Conservation (phyloP, 2,113 vertebrate genomes). For the Proterorhinus semilunaris region DNA sequence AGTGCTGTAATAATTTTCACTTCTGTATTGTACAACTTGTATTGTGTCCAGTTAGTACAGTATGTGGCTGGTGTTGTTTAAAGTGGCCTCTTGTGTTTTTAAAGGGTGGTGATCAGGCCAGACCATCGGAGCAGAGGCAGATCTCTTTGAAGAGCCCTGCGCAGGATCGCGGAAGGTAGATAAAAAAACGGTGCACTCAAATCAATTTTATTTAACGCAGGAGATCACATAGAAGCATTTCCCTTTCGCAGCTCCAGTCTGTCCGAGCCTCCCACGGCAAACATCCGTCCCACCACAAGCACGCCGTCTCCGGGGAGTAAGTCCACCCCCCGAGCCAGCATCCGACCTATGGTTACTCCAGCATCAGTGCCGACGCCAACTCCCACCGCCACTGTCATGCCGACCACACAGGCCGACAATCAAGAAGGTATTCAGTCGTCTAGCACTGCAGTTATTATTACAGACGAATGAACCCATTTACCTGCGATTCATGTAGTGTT, state of each 20-base stretch:
- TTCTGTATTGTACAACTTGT: too few relatives aligned
- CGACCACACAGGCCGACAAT: slow-evolving; percentile 93
- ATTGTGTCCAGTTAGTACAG: too few relatives aligned
- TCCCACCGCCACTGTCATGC: slow-evolving; percentile 97
- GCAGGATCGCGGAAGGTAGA: slow-evolving; percentile 93
- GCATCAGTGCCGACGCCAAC: slow-evolving; percentile 88
- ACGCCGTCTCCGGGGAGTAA: slow-evolving; percentile 91
- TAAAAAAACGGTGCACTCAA: slow-evolving; percentile 3
- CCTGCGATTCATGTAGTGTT: too few relatives aligned
- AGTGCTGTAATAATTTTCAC: background rate
- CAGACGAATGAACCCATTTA: background rate
- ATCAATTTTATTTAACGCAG: background rate
- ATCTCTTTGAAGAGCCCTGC: slow-evolving; percentile 88
- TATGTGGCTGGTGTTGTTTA: background rate
- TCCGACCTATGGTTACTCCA: slow-evolving; percentile 96
- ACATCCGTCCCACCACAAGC: slow-evolving; percentile 97
- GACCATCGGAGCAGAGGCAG: slow-evolving; percentile 79
- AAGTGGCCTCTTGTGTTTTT: slow-evolving; percentile 11
- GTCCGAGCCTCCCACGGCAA: slow-evolving; percentile 95
- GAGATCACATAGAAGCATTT: background rate
- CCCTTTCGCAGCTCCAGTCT: slow-evolving; percentile 79
- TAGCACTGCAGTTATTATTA: background rate
- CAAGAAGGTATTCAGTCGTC: slow-evolving; percentile 83
- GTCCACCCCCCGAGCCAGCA: slow-evolving; percentile 92
- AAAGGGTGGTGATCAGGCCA: slow-evolving; percentile 80